phyloP scores from a whole-genome alignment of 2,888 invertebrate species.

The Minunthozetes semirufus region DNA sequence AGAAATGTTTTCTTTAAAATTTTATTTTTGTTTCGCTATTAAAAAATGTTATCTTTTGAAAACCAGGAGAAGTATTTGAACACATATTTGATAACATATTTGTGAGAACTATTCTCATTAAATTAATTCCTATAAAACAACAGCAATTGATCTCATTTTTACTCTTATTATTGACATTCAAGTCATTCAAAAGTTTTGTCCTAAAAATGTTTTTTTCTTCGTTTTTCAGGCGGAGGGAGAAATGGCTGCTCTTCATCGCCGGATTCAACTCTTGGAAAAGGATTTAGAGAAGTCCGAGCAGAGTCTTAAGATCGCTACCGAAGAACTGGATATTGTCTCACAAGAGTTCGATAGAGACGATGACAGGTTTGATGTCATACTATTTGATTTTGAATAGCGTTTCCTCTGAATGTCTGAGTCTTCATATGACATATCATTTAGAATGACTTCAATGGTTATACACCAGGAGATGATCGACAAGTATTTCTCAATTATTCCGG shows the following conservation, averaged over 20 bases:
- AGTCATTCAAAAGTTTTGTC: too few species aligned
- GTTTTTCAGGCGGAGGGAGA: constrained; percentile 80
- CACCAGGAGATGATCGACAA: neutral
- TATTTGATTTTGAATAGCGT: neutral
- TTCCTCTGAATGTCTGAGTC: neutral
- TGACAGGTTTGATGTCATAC: constrained; percentile 67
- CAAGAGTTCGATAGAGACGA: constrained; percentile 99
- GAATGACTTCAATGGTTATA: neutral
- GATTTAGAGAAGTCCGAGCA: constrained; percentile 99
- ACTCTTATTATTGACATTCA: neutral
- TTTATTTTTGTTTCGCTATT: neutral
- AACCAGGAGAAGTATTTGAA: neutral
- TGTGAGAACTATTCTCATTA: too few species aligned
- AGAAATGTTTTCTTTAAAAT: neutral
- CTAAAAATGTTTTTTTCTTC: too few species aligned
- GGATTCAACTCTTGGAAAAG: constrained; percentile 98
- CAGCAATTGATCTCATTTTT: too few species aligned
- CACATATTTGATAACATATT: too few species aligned
- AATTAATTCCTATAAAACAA: too few species aligned
- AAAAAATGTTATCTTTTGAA: neutral
- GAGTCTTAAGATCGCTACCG: constrained; percentile 93
- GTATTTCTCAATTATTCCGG: neutral
- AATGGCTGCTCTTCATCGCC: constrained; percentile 95
- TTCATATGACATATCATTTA: neutral
- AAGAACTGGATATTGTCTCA: constrained; percentile 97